Conservation (phyloP, 2,797 vertebrate species). For the Thaleichthys pacificus region DNA sequence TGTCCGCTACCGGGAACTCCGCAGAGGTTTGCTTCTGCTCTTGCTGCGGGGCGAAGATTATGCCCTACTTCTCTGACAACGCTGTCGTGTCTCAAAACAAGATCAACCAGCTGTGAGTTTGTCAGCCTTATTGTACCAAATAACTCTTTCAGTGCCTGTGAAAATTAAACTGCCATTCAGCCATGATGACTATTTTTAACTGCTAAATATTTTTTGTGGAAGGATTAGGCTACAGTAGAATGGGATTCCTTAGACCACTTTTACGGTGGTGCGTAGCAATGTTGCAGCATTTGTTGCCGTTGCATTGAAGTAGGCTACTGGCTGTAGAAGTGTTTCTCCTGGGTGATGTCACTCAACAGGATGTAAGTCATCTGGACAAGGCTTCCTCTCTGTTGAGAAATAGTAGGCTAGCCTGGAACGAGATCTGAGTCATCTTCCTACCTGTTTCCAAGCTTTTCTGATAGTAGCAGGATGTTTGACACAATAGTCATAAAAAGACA, state of each 20-base stretch:
- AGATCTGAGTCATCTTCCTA: constrained; percentile 54
- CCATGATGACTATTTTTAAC: neutral
- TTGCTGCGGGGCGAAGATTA: constrained; percentile 85
- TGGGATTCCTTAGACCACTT: no score
- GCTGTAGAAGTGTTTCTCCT: constrained; percentile 1
- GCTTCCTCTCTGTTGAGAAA: constrained; percentile 41
- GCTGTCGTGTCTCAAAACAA: constrained; percentile 87
- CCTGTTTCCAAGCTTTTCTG: constrained; percentile 30
- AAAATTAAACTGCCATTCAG: neutral
- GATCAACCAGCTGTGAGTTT: constrained; percentile 92
- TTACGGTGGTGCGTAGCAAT: neutral
- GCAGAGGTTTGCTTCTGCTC: constrained; percentile 73
- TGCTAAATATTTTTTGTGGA: neutral
- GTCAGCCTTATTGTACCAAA: neutral
- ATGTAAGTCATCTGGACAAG: constrained; percentile 35
- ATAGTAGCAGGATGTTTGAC: neutral
- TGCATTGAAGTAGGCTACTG: constrained; percentile 24
- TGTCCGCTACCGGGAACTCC: constrained; percentile 67
- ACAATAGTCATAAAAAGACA: constrained; percentile 7
- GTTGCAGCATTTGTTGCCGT: constrained; percentile 34
- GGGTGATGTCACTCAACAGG: constrained; percentile 42
- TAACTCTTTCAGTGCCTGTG: no score
- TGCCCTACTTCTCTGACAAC: constrained; percentile 88
- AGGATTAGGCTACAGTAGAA: no score
- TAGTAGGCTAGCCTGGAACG: neutral